A percentile compares a stretch with the other conserved stretches of the same genome.
Evolutionary conservation across 2,113 vertebrate genomes (phyloP).

Genomic region (Lepus europaeus): DNA sequence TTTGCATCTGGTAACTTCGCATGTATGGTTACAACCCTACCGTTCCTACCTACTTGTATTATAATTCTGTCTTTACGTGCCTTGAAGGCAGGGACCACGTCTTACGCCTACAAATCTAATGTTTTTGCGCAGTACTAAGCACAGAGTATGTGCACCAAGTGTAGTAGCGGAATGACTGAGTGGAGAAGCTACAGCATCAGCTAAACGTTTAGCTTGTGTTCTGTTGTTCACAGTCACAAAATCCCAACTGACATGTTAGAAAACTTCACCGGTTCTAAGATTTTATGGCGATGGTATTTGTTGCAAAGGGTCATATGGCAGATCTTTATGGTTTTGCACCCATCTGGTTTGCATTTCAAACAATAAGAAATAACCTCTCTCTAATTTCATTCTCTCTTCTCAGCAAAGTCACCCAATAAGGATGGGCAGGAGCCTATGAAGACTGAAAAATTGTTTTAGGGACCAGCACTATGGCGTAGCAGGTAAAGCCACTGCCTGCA

Average conservation of each 20-base stretch:
- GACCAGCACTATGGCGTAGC: no score
- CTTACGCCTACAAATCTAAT: not conserved
- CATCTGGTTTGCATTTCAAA: slow-evolving; percentile 43
- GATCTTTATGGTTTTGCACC: not conserved
- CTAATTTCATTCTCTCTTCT: not conserved
- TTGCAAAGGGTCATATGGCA: not conserved
- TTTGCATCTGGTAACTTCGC: not conserved
- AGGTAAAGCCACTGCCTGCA: no score
- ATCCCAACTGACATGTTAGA: not conserved
- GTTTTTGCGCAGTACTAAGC: not conserved
- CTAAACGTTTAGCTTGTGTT: not conserved
- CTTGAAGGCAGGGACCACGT: not conserved
- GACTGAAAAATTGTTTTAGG: not conserved
- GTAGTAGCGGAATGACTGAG: not conserved
- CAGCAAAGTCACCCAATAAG: not conserved
- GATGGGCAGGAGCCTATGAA: not conserved
- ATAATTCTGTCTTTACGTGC: not conserved
- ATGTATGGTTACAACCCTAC: not conserved
- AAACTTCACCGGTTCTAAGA: not conserved
- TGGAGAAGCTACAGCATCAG: not conserved
- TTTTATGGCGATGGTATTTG: not conserved
- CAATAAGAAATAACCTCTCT: not conserved
- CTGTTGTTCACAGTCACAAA: not conserved
- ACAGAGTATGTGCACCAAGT: not conserved
- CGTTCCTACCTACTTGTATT: not conserved